These are phyloP conservation scores for Steatornis caripensis DNA, from an alignment of 2,113 vertebrate genomes.

Conservation along the genomic window DNA sequence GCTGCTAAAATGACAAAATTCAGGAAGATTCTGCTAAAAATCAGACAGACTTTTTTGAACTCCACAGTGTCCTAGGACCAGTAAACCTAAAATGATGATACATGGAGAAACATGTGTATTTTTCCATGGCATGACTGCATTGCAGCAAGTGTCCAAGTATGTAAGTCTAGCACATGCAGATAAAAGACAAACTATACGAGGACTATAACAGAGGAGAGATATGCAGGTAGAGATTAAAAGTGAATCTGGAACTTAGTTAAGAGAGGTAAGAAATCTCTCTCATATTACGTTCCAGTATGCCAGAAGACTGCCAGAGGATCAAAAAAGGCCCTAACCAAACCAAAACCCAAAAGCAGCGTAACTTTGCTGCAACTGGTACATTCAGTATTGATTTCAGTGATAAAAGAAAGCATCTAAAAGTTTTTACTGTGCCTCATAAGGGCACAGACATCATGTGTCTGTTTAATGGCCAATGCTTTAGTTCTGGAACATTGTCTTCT, in stretches of 20 bases:
- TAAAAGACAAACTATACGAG: not conserved
- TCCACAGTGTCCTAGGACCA: not conserved
- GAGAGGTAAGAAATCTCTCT: not conserved
- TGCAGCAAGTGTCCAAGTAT: not conserved
- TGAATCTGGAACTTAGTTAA: not conserved
- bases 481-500: not conserved
- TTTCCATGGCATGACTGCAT: not conserved
- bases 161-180: not conserved
- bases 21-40: not conserved
- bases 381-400: not conserved
- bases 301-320: not conserved
- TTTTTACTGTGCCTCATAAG: not conserved
- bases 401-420: not conserved
- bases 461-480: not conserved
- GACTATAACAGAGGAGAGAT: not conserved
- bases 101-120: not conserved
- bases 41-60: not conserved
- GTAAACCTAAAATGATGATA: not conserved
- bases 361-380: not conserved
- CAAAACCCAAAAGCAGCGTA: not conserved
- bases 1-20: not conserved
- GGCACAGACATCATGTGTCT: not conserved
- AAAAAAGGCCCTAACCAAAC: not conserved
- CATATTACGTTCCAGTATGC: not conserved
- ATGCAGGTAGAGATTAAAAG: not conserved